Conservation (phyloP, 1,140 invertebrate species). For the Pemphigus obesinymphae region DNA sequence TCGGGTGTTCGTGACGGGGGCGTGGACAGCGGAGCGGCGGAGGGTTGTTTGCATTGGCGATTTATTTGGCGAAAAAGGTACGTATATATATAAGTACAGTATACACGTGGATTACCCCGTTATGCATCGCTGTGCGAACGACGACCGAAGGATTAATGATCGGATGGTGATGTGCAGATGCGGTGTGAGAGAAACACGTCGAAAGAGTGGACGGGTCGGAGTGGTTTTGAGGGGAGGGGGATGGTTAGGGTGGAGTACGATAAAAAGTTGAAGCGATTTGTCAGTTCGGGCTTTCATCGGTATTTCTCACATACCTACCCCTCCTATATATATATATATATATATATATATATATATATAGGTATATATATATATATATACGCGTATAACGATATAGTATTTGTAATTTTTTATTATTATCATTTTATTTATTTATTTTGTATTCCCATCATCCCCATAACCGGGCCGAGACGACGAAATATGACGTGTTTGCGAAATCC, state of each 20-base stretch:
- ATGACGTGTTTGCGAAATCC: constrained; percentile 32
- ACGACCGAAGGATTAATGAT: constrained; percentile 21
- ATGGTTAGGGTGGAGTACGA: not conserved
- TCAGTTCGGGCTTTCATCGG: constrained; percentile 21
- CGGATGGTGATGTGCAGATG: constrained; percentile 12
- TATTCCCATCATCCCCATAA: not conserved
- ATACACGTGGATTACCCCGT: not conserved
- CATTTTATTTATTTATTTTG: not conserved
- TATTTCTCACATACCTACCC: not conserved
- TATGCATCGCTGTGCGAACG: not conserved
- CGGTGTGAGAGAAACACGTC: not conserved
- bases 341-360: no score
- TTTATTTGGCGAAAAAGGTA: constrained; percentile 16
- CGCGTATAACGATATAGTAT: not conserved
- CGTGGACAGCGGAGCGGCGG: not conserved
- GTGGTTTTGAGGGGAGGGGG: no score
- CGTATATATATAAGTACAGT: not conserved
- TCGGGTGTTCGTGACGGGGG: not conserved
- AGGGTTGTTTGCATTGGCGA: constrained; percentile 11
- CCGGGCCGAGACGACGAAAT: not conserved
- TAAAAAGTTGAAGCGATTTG: constrained; percentile 36
- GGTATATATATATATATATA: no score
- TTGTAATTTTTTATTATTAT: constrained; percentile 18
- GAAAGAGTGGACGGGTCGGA: not conserved
- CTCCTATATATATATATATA: no score